phyloP scores from a whole-genome alignment of 2,113 vertebrate species.

The Ardeotis arabs region DNA sequence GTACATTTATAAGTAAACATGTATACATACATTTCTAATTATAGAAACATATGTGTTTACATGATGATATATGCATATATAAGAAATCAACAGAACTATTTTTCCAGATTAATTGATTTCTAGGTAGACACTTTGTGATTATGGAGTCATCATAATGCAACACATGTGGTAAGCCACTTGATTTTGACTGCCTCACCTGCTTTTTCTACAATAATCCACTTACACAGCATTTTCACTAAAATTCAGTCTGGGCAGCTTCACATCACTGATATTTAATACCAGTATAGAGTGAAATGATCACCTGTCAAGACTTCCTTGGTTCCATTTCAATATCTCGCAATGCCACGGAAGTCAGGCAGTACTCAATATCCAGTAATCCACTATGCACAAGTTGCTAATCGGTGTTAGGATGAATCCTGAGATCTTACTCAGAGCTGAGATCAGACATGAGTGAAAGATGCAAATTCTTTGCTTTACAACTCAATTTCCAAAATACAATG shows the following conservation, averaged over 20 bases:
- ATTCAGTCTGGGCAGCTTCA: not conserved
- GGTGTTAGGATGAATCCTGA: not conserved
- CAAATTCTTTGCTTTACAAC: not conserved
- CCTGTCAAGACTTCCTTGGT: not conserved
- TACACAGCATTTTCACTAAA: not conserved
- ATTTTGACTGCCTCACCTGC: not conserved
- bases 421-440: not conserved
- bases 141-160: not conserved
- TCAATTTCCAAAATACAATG: not conserved
- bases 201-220: not conserved
- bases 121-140: not conserved
- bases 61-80: not conserved
- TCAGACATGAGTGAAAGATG: not conserved
- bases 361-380: not conserved
- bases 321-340: not conserved
- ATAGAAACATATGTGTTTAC: not conserved
- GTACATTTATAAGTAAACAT: not conserved
- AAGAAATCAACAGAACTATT: not conserved
- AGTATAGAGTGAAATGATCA: not conserved
- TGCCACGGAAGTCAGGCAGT: not conserved
- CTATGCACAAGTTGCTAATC: not conserved
- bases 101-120: not conserved
- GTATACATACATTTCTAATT: not conserved
- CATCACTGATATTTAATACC: not conserved
- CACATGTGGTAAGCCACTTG: fast-evolving